phyloP scores from a whole-genome alignment of 2,113 vertebrate species.

The Dasyornis broadbenti region DNA sequence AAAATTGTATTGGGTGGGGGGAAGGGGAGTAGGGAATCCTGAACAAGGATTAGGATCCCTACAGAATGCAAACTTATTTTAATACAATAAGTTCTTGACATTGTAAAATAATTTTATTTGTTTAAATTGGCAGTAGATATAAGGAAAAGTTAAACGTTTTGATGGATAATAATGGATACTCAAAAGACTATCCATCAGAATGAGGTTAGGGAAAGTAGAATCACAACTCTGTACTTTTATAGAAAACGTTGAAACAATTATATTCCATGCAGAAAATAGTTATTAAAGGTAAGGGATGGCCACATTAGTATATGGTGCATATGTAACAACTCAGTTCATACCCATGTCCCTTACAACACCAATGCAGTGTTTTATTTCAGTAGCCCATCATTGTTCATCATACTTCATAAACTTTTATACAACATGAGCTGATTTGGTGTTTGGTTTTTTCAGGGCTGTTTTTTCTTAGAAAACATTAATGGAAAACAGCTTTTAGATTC shows the following conservation, averaged over 20 bases:
- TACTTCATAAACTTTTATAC: background rate
- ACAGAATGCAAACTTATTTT: background rate
- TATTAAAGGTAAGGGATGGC: background rate
- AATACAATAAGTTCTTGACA: background rate
- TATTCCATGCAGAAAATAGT: background rate
- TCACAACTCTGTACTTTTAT: background rate
- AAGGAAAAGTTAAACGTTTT: background rate
- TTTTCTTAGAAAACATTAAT: background rate
- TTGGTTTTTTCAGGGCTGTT: background rate
- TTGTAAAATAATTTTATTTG: background rate
- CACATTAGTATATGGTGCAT: background rate
- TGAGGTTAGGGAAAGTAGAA: background rate
- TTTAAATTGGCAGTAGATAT: background rate
- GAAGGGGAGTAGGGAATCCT: background rate
- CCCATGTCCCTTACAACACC: background rate
- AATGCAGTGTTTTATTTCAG: background rate
- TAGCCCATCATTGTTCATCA: background rate
- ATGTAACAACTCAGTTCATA: background rate
- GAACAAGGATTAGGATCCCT: background rate
- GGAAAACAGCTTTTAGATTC: background rate
- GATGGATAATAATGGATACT: background rate
- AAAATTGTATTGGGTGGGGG: rapidly evolving
- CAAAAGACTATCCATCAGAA: background rate
- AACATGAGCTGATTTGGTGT: background rate
- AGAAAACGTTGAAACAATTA: background rate